A percentile compares a stretch with the other conserved stretches of the same genome.
Conservation (phyloP, 1,140 invertebrate genomes). For the Bombus confusus region DNA sequence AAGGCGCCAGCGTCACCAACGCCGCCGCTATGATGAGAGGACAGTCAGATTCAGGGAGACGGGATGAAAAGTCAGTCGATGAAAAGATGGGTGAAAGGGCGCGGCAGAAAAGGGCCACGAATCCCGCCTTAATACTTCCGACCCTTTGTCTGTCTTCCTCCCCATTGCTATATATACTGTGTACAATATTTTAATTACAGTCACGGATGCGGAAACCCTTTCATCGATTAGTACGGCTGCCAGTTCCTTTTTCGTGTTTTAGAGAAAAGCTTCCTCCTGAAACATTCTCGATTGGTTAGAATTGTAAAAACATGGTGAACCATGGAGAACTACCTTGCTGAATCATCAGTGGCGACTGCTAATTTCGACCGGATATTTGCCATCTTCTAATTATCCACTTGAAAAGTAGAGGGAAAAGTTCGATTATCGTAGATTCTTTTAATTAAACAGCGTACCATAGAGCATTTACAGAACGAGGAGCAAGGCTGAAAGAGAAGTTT, state of each 20-base stretch:
- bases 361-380: constrained; percentile 4
- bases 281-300: constrained; percentile 1
- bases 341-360: background rate
- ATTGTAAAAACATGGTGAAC: constrained; percentile 3
- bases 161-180: constrained; percentile 21
- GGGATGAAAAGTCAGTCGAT: constrained; percentile 50
- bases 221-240: constrained; percentile 46
- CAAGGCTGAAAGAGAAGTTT: background rate
- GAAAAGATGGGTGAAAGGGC: constrained; percentile 39
- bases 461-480: background rate
- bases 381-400: background rate
- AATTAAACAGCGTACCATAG: background rate
- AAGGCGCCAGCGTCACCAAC: constrained; percentile 31
- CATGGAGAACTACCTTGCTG: background rate
- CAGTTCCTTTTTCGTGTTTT: constrained; percentile 28
- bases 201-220: constrained; percentile 14
- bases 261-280: constrained; percentile 7
- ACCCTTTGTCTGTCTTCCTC: constrained; percentile 15
- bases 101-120: constrained; percentile 28
- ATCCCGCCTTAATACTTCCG: constrained; percentile 36
- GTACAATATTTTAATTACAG: constrained; percentile 55
- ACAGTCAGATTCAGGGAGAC: background rate
- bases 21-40: constrained; percentile 19
- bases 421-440: constrained; percentile 28
- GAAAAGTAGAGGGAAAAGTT: background rate